Evolutionary conservation across 2,888 invertebrate species (phyloP), one percentile per base, ranked within the genome.

Genomic region (Siphlonurus alternatus): DNA sequence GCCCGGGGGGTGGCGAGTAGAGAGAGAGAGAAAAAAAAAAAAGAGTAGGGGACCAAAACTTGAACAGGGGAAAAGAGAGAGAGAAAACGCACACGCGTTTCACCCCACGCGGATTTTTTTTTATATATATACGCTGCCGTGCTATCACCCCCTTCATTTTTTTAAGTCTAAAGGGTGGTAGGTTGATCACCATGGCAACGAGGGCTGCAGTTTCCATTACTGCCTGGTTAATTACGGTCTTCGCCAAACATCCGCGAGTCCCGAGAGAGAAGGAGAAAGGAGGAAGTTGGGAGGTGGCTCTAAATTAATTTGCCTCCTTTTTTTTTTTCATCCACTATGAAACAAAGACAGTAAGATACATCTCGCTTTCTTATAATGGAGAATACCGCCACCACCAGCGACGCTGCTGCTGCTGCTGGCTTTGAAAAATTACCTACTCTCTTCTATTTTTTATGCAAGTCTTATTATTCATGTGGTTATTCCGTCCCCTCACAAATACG

Each of bases 401-500:
- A n/a, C 38, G 5, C 38, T 38, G 15, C 38, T 38, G 15, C 15
- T n/a, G n/a, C 5, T n/a, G 56, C 7, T 20, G 5, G 56, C 22
- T 22, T 20, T 56, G 56, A 56, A 56, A 56, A 56, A 56, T 56
- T 56, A 22, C 56, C 56, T 56, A 18, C 56, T 22, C 19, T 38
- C 38, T 38, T 38, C 38, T 38, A 38, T 38, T 38, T 38, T 38
- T 38, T 38, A 38, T 38, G 38, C 38, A 38, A 38, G 56, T 56
- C 56, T 56, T 56, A 56, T 56, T 56, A 56, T 56, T 56, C 56
- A 56, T 56, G 56, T 56, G 56, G 56, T 56, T 56, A 56, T 56
- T 56, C 56, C 56, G n/a, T n/a, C 56, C 19, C 56, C 56, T n/a
- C 56, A 22, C 56, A n/a, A 56, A n/a, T 22, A 7, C 56, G n/a